These are phyloP conservation scores for Hystrix brachyura DNA, from an alignment of 2,113 vertebrate species.

Conservation along the genomic window DNA sequence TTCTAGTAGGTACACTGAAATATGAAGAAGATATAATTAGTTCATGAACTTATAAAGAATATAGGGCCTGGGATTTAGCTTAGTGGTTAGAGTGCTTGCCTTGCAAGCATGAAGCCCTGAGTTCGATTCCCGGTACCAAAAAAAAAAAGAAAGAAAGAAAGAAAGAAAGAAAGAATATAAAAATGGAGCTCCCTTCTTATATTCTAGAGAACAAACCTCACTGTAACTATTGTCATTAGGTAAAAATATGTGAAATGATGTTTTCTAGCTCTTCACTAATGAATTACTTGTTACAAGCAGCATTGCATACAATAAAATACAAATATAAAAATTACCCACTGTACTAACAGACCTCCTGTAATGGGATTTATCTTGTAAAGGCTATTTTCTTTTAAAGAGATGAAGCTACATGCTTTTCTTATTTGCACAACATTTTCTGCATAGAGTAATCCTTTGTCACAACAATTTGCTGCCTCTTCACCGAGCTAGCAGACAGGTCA, in stretches of 20 bases:
- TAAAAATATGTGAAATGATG: constrained; percentile 41
- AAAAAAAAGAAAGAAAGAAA: too few relatives aligned
- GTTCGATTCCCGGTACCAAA: too few relatives aligned
- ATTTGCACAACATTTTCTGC: constrained; percentile 46
- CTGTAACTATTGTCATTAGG: constrained; percentile 11
- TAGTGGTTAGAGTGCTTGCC: too few relatives aligned
- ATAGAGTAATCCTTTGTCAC: constrained; percentile 14
- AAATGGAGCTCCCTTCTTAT: not conserved
- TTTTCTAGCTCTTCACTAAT: not conserved
- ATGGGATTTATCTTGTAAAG: constrained; percentile 44
- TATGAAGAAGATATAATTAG: constrained; percentile 27
- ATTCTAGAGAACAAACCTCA: not conserved
- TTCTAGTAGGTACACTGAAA: not conserved
- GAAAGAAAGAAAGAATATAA: not conserved
- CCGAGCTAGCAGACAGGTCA: not conserved
- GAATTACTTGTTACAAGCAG: not conserved
- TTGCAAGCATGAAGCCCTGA: too few relatives aligned
- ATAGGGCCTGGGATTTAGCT: not conserved
- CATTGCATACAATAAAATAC: constrained; percentile 35
- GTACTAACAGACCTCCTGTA: not conserved
- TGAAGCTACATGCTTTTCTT: not conserved
- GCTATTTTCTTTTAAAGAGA: constrained; percentile 57
- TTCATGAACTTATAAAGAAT: constrained; percentile 5
- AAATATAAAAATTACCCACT: constrained; percentile 19
- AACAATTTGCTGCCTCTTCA: constrained; percentile 21